phyloP scores from a whole-genome alignment of 2,113 vertebrate species.

The Corythaixoides concolor region DNA sequence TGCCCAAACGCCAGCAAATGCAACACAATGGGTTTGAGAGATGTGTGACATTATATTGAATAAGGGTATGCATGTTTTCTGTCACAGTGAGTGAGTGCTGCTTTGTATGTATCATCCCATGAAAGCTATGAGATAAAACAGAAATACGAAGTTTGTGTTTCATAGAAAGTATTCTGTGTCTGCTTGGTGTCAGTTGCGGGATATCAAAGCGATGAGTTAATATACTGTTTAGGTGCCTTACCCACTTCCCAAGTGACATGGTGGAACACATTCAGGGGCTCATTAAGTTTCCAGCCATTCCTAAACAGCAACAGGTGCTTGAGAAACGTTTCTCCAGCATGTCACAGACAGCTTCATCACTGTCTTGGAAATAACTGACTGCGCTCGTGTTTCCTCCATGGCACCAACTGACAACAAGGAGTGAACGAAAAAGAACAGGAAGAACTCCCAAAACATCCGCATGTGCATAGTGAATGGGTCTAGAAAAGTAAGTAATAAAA shows the following conservation, averaged over 20 bases:
- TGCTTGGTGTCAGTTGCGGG: background rate
- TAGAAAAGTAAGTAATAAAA: background rate
- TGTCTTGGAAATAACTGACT: conserved; percentile 48
- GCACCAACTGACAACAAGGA: conserved; percentile 8
- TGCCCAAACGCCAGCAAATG: conserved; percentile 38
- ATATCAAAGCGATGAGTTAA: conserved; percentile 64
- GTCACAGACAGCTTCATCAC: conserved; percentile 59
- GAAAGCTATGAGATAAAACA: conserved; percentile 18
- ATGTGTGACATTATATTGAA: conserved; percentile 9
- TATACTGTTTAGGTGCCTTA: conserved; percentile 62
- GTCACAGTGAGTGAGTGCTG: background rate
- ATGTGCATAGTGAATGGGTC: background rate
- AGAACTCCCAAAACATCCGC: conserved; percentile 47
- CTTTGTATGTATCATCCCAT: background rate
- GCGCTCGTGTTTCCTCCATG: background rate
- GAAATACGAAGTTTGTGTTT: conserved; percentile 11
- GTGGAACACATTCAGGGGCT: conserved; percentile 55
- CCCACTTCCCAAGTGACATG: conserved; percentile 46
- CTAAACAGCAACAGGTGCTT: conserved; percentile 70
- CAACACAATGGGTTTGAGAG: conserved; percentile 26
- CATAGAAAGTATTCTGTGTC: conserved; percentile 6
- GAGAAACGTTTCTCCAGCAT: conserved; percentile 55
- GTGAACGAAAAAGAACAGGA: conserved; percentile 37
- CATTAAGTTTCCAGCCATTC: conserved; percentile 71
- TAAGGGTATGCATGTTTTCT: conserved; percentile 22